Base-by-base conservation (phyloP, 1,140 invertebrate species). In the Cotesia chilonis region DNA sequence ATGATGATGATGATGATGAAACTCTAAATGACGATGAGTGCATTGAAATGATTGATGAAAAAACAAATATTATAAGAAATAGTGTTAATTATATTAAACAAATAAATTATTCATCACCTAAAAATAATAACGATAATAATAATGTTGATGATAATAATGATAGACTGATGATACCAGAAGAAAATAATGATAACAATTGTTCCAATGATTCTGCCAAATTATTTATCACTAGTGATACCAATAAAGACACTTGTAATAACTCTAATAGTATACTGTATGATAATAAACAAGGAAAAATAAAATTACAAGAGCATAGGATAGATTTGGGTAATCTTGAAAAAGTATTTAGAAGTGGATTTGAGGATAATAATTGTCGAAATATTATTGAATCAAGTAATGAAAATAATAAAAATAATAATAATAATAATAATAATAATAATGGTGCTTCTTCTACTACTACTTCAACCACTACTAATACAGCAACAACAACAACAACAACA, bases 301-400 rank as follows among this genome's bases (percentile, higher is more conserved):
- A 81, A 63, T 79, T 68, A 67, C 80, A 82, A 20, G 83, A 83
- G 9, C 83, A 85, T 51, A 82, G 79, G 75, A 80, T 84, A 76
- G 83, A 85, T 61, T 57, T 85, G 28, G 82, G 80, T 41, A 85
- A 83, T 75, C 77, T 84, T 35, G 85, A 85, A 17, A 81, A 78
- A 69, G 77, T 82, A 10, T 84, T 83, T n/a, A 77, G 80, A 59
- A 81, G 71, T 47, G 81, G 83, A 17, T 78, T 82, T 10, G 83
- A 87, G 66, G 71, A 72, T 2, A 81, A 83, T 36, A 28, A 2
- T 28, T 28, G 28, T 28, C 71, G 68, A 57, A 67, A 72, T 4
- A 85, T 82, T 66, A 70, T 76, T 4, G 81, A 84, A n/a, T 47
- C 70, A 1, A 74, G 55, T 68, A 72, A 64, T 67, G 20, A 74